Conservation (phyloP, 1,140 invertebrate genomes). For the Chironomus striatipennis region DNA sequence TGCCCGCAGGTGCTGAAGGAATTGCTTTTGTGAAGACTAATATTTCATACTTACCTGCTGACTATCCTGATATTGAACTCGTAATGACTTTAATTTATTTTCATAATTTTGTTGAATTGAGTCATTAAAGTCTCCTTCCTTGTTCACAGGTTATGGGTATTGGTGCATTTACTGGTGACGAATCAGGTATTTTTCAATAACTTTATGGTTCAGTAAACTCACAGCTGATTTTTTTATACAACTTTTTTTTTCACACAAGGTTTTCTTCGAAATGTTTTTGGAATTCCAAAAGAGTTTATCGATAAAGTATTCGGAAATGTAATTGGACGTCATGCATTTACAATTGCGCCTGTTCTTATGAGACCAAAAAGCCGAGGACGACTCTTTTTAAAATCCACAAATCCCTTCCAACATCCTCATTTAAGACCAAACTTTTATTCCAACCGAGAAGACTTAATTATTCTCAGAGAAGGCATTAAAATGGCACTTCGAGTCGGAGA, state of each 20-base stretch:
- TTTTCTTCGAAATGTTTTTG: slow-evolving; percentile 50
- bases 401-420: slow-evolving; percentile 63
- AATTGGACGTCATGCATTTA: slow-evolving; percentile 45
- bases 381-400: slow-evolving; percentile 51
- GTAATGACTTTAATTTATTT: slow-evolving; percentile 37
- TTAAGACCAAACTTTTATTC: slow-evolving; percentile 72
- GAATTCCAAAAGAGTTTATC: slow-evolving; percentile 53
- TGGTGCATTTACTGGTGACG: slow-evolving; percentile 60
- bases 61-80: slow-evolving; percentile 67
- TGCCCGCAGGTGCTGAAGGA: slow-evolving; percentile 63
- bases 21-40: slow-evolving; percentile 57
- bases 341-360: slow-evolving; percentile 60
- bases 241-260: slow-evolving; percentile 49
- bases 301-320: slow-evolving; percentile 46
- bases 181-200: too few relatives aligned
- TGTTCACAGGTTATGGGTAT: slow-evolving; percentile 44
- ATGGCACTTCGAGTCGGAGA: slow-evolving; percentile 54
- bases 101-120: background rate
- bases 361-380: slow-evolving; percentile 65
- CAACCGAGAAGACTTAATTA: slow-evolving; percentile 53
- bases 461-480: slow-evolving; percentile 63
- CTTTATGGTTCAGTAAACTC: too few relatives aligned
- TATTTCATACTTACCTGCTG: slow-evolving; percentile 27
- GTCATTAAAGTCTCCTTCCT: background rate
- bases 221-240: too few relatives aligned